Conservation (phyloP, 2,888 invertebrate species). For the Zonitis immaculata region DNA sequence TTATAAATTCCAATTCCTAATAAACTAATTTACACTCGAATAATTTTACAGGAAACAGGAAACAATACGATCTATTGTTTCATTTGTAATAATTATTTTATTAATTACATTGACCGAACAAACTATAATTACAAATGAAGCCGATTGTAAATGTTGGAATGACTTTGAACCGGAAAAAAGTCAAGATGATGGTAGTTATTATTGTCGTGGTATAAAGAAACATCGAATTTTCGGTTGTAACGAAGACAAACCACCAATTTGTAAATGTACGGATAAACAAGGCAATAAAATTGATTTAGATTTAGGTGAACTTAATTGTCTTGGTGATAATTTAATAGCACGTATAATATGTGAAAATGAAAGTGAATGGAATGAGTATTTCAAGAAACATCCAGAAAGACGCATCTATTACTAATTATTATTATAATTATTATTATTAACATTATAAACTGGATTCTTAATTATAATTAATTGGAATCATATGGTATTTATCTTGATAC, state of each 20-base stretch:
- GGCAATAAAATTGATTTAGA: slow-evolving; percentile 27
- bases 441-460: no score
- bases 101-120: not conserved
- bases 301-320: slow-evolving; percentile 32
- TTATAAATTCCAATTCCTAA: not conserved
- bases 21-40: not conserved
- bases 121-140: slow-evolving; percentile 5
- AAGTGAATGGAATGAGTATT: slow-evolving; percentile 15
- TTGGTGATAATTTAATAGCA: not conserved
- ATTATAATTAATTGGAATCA: no score
- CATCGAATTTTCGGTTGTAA: slow-evolving; percentile 30
- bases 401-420: slow-evolving; percentile 5
- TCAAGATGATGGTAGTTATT: slow-evolving; percentile 18
- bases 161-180: slow-evolving; percentile 30
- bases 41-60: not conserved
- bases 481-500: no score
- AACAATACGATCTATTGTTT: not conserved
- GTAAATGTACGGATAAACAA: slow-evolving; percentile 27
- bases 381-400: slow-evolving; percentile 15
- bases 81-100: not conserved
- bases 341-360: slow-evolving; percentile 14
- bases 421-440: not conserved
- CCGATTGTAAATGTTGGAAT: slow-evolving; percentile 34
- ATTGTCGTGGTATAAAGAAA: slow-evolving; percentile 31
- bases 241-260: slow-evolving; percentile 33